Percentiles rank a stretch among this genome's conserved stretches.
Evolutionary conservation across 2,888 invertebrate species (phyloP).

Genomic region (Liodrosophila aerea): DNA sequence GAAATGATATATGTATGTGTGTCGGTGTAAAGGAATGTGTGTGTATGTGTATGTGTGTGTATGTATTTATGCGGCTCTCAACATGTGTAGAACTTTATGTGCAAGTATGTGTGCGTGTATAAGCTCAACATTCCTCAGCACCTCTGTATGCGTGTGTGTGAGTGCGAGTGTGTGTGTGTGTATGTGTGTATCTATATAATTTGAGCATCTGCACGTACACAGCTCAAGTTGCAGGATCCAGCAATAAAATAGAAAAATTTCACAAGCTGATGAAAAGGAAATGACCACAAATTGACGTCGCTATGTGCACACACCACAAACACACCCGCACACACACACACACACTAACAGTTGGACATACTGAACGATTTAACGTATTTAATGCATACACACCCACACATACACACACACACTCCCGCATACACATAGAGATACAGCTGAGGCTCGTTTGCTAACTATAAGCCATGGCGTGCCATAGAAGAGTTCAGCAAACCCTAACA

Average conservation of each 20-base stretch:
- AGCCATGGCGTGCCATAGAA: neutral
- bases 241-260: constrained; percentile 54
- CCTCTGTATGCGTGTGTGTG: constrained; percentile 6
- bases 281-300: constrained; percentile 75
- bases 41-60: constrained; percentile 1
- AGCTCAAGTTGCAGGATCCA: constrained; percentile 42
- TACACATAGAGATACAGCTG: constrained; percentile 7
- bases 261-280: constrained; percentile 74
- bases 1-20: constrained; percentile 17
- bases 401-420: constrained; percentile 4
- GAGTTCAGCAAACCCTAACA: constrained; percentile 15
- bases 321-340: constrained; percentile 8
- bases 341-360: neutral
- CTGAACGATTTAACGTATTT: constrained; percentile 70
- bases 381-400: constrained; percentile 37
- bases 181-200: constrained; percentile 28
- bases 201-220: constrained; percentile 66
- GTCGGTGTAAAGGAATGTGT: constrained; percentile 4
- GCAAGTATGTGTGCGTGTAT: constrained; percentile 13
- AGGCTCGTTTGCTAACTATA: neutral
- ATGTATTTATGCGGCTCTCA: neutral
- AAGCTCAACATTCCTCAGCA: constrained; percentile 49
- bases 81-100: constrained; percentile 1
- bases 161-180: neutral
- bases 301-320: constrained; percentile 34